Evolutionary conservation across 2,113 vertebrate genomes (phyloP).

Genomic region (Oreochromis tanganicae): DNA sequence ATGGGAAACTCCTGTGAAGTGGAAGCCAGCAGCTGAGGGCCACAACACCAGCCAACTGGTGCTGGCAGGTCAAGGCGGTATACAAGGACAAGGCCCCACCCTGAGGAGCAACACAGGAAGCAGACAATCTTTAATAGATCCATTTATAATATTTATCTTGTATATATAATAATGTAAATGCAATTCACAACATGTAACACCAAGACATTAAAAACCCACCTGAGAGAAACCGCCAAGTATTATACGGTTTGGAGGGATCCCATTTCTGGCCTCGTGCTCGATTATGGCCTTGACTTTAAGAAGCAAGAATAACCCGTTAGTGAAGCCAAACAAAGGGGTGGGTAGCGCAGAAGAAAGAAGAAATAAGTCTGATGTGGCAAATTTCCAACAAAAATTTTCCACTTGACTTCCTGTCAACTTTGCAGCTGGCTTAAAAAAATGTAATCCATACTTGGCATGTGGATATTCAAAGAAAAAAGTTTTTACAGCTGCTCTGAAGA

Average conservation of each 20-base stretch:
- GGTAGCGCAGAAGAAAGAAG: neutral
- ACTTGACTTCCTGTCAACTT: neutral
- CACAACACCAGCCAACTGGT: slow-evolving; percentile 90
- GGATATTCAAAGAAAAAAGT: neutral
- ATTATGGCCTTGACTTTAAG: slow-evolving; percentile 92
- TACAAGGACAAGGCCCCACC: slow-evolving; percentile 95
- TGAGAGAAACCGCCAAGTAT: slow-evolving; percentile 96
- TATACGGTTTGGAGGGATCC: slow-evolving; percentile 91
- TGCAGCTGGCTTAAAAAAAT: neutral
- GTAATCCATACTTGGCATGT: neutral
- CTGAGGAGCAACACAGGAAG: slow-evolving; percentile 58
- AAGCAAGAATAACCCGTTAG: neutral
- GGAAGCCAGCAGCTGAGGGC: slow-evolving; percentile 98
- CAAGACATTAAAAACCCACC: slow-evolving; percentile 73
- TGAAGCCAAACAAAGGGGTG: neutral
- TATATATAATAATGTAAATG: neutral
- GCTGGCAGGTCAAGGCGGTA: slow-evolving; percentile 90
- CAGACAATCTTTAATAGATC: neutral
- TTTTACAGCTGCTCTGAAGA: neutral
- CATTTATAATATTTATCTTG: neutral
- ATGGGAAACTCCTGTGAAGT: slow-evolving; percentile 88
- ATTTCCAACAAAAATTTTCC: neutral
- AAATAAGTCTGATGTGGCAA: neutral
- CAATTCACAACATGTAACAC: neutral
- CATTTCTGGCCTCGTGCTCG: slow-evolving; percentile 93